These are phyloP conservation scores for Ichneumoninae sp. DNA, from an alignment of 2,888 invertebrate species.

Conservation along the genomic window DNA sequence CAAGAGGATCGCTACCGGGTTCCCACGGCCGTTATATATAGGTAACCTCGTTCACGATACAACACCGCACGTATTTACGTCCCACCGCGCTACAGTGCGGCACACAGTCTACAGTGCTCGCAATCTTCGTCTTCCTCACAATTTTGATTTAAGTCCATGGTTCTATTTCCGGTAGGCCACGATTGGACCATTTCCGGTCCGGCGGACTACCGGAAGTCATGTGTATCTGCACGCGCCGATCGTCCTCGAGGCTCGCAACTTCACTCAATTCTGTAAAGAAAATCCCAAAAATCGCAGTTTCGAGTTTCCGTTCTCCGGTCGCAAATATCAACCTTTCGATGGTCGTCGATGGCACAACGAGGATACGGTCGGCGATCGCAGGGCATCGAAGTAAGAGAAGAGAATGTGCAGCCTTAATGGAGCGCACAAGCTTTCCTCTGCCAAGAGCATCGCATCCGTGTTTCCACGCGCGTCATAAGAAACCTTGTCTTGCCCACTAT, in stretches of 20 bases:
- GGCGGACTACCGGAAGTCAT: not conserved
- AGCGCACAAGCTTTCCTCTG: constrained; percentile 63
- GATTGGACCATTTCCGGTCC: not conserved
- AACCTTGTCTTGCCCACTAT: constrained; percentile 39
- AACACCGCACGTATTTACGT: constrained; percentile 15
- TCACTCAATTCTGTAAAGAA: too few relatives aligned
- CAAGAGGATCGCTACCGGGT: constrained; percentile 58
- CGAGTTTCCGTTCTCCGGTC: too few relatives aligned
- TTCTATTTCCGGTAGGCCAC: not conserved
- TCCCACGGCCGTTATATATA: constrained; percentile 44
- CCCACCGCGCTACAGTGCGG: not conserved
- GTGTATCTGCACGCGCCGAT: too few relatives aligned
- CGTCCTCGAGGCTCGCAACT: too few relatives aligned
- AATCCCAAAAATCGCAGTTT: too few relatives aligned
- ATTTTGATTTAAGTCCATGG: not conserved
- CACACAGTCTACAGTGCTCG: constrained; percentile 7
- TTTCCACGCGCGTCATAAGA: constrained; percentile 51
- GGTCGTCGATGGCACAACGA: too few relatives aligned
- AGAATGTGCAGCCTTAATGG: constrained; percentile 63
- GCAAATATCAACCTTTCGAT: too few relatives aligned
- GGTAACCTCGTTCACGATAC: constrained; percentile 55
- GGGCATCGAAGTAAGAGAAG: not conserved
- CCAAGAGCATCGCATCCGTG: constrained; percentile 60
- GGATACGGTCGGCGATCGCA: too few relatives aligned
- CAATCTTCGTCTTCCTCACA: not conserved